These are phyloP conservation scores for Plutella xylostella DNA, from an alignment of 2,888 invertebrate genomes.

Conservation along the genomic window DNA sequence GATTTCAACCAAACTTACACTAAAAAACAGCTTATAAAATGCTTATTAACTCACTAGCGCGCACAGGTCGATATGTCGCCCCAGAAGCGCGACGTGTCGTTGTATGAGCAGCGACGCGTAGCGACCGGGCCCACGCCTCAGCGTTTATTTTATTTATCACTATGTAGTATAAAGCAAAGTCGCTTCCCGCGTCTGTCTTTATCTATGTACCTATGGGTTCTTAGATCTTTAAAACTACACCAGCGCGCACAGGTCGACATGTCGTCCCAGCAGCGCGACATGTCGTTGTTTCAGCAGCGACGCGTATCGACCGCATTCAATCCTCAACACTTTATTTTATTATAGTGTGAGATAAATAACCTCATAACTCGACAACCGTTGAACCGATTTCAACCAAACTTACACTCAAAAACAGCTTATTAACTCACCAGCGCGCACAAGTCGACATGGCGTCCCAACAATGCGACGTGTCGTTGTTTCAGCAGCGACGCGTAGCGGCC, in stretches of 20 bases:
- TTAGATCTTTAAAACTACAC: too few relatives aligned
- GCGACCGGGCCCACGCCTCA: conserved; percentile 76
- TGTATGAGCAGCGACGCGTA: conserved; percentile 96
- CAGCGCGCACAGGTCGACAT: conserved; percentile 83
- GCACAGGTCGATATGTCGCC: conserved; percentile 86
- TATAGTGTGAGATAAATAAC: conserved; percentile 69
- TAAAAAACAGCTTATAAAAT: too few relatives aligned
- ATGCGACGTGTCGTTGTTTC: conserved; percentile 94
- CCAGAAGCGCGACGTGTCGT: conserved; percentile 92
- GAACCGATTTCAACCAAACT: too few relatives aligned
- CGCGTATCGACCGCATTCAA: conserved; percentile 96
- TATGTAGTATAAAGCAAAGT: too few relatives aligned
- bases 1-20: too few relatives aligned
- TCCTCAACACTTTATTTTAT: conserved; percentile 74
- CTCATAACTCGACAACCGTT: not conserved
- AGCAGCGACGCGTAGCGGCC: conserved; percentile 95
- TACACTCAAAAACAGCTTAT: too few relatives aligned
- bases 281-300: conserved; percentile 95
- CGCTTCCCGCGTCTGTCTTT: conserved; percentile 76
- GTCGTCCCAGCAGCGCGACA: conserved; percentile 93
- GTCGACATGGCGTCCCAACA: conserved; percentile 96
- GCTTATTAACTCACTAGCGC: conserved; percentile 10
- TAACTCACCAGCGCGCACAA: conserved; percentile 65
- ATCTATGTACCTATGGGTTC: too few relatives aligned
- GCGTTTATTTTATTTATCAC: too few relatives aligned